Conservation (phyloP, 2,797 vertebrate species). For the Phoebastria nigripes region DNA sequence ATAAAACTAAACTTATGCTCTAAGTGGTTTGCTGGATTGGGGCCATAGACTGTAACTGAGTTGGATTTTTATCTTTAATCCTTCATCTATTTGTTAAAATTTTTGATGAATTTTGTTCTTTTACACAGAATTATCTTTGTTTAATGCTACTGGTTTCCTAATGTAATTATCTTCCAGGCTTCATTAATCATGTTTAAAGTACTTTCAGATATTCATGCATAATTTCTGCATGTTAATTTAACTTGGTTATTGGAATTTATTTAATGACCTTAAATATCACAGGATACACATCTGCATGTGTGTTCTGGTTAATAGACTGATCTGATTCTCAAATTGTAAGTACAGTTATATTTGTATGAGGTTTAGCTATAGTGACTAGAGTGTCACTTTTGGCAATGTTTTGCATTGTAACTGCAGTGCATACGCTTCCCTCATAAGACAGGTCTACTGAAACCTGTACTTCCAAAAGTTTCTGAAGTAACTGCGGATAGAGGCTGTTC, state of each 20-base stretch:
- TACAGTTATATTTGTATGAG: background rate
- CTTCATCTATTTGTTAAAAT: conserved; percentile 15
- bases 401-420: background rate
- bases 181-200: conserved; percentile 52
- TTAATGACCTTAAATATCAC: background rate
- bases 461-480: background rate
- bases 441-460: background rate
- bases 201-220: conserved; percentile 36
- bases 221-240: conserved; percentile 47
- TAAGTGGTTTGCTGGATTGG: conserved; percentile 54
- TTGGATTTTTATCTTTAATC: conserved; percentile 41
- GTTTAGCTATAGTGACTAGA: background rate
- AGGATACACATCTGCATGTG: background rate
- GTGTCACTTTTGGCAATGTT: background rate
- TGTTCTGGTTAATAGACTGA: background rate
- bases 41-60: conserved; percentile 24
- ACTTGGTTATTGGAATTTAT: conserved; percentile 28
- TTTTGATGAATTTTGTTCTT: conserved; percentile 45
- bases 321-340: background rate
- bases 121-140: conserved; percentile 19
- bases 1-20: conserved; percentile 32
- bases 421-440: background rate
- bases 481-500: background rate
- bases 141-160: conserved; percentile 53
- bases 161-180: conserved; percentile 44